Evolutionary conservation across 2,797 vertebrate species (phyloP), one percentile per base, ranked within the genome.

Genomic region (Smutsia gigantea): DNA sequence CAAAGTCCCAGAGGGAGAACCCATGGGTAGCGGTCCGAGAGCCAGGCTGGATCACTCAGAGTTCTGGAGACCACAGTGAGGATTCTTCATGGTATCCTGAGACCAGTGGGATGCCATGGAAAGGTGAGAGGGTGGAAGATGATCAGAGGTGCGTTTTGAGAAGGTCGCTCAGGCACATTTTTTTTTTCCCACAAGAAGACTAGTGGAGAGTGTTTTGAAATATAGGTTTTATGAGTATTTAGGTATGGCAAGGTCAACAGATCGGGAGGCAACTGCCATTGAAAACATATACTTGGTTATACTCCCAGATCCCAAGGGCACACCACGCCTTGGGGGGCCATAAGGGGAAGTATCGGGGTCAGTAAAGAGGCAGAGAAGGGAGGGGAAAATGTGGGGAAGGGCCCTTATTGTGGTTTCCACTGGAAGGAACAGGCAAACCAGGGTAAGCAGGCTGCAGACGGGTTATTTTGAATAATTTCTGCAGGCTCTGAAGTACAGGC

Each of bases 101-200:
- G 89, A 37, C 59, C 29, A 1, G 0, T 3, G 9, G 29, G 18
- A 64, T 5, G 4, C 29, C 85, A 9, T 0, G 17, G 39, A 34
- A 21, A 37, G 14, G n/a, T 57, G 11, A 74, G 37, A 42, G 0
- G 0, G 34, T 34, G 7, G 51, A 34, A 79, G 55, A n/a, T 0
- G 2, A 49, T 29, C 34, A 31, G n/a, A 46, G 79, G 21, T 34
- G 46, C 84, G 55, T 46, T 85, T 53, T 74, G 42, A 89, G 69
- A 82, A 23, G n/a, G 69, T 49, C 57, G 14, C 10, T 9, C 8
- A 12, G 14, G 63, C 23, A 14, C 17, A 11, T 37, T 78, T 46
- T 46, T 46, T 46, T 12, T 46, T 37, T 18, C 46, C 46, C 13
- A 23, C 66, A 55, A 42, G 49, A 64, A 13, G 9, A 57, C 42